Conservation (phyloP, 2,797 vertebrate species). For the Rhadinocentrus ornatus region DNA sequence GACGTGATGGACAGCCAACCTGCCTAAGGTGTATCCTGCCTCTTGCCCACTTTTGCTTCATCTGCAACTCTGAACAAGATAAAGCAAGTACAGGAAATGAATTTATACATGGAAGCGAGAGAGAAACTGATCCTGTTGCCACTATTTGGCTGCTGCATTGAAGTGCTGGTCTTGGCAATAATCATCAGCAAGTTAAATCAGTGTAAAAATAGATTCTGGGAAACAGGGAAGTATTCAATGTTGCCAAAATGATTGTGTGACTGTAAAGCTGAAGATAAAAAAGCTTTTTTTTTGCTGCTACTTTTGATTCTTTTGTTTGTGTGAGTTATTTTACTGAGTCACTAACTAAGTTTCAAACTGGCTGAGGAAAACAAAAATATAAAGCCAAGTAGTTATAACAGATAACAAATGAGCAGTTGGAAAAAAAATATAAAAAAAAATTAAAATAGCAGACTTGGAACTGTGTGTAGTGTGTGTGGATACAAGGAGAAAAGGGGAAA, state of each 20-base stretch:
- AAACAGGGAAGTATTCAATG: not conserved
- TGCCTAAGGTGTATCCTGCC: not conserved
- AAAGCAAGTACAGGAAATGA: not conserved
- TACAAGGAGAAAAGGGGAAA: not conserved
- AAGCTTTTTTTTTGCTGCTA: not conserved
- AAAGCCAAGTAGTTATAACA: not conserved
- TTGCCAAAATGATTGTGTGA: too few relatives aligned
- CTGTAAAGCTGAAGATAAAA: not conserved
- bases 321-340: not conserved
- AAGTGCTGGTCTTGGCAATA: not conserved
- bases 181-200: not conserved
- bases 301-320: not conserved
- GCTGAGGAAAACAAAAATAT: not conserved
- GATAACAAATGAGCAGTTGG: not conserved
- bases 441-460: not conserved
- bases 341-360: not conserved
- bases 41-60: not conserved
- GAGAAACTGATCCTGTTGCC: not conserved
- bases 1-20: not conserved
- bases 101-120: not conserved
- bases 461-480: not conserved
- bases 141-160: not conserved
- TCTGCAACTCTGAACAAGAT: not conserved
- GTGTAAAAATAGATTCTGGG: not conserved
- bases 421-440: conserved; percentile 10